phyloP scores from a whole-genome alignment of 2,888 invertebrate genomes.

The Sycophila texana region DNA sequence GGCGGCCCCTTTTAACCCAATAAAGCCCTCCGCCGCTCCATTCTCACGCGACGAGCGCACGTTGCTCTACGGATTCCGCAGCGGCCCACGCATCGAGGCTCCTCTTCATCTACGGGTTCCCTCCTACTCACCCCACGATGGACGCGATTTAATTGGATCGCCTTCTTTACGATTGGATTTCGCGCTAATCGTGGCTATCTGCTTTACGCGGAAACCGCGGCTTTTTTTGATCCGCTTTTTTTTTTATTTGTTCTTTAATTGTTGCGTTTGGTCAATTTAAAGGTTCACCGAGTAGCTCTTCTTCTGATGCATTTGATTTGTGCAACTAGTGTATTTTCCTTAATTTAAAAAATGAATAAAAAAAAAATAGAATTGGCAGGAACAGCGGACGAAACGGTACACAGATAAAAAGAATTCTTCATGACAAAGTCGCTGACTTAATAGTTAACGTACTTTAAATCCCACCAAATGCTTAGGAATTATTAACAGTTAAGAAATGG shows the following conservation, averaged over 20 bases:
- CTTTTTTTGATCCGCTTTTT: neutral
- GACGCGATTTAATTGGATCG: conserved; percentile 18
- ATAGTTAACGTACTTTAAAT: no score
- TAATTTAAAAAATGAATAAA: no score
- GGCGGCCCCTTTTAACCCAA: conserved; percentile 22
- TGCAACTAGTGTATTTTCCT: no score
- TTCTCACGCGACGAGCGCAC: conserved; percentile 7
- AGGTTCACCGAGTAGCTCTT: neutral
- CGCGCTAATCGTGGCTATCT: neutral
- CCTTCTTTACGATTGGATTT: neutral
- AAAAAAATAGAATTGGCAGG: no score
- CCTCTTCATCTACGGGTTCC: neutral
- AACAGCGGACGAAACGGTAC: no score
- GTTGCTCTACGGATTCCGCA: neutral
- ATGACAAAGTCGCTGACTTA: no score
- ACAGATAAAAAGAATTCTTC: no score
- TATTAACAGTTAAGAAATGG: no score
- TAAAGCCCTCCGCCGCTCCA: conserved; percentile 23
- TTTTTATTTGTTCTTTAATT: neutral
- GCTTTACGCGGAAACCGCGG: neutral
- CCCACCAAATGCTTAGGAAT: no score
- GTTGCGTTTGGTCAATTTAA: neutral
- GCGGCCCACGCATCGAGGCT: neutral
- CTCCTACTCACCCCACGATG: neutral
- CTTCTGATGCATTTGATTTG: neutral